Percentiles rank a stretch among this genome's conserved stretches.
phyloP scores from a whole-genome alignment of 2,113 vertebrate species.

The Gila orcuttii region DNA sequence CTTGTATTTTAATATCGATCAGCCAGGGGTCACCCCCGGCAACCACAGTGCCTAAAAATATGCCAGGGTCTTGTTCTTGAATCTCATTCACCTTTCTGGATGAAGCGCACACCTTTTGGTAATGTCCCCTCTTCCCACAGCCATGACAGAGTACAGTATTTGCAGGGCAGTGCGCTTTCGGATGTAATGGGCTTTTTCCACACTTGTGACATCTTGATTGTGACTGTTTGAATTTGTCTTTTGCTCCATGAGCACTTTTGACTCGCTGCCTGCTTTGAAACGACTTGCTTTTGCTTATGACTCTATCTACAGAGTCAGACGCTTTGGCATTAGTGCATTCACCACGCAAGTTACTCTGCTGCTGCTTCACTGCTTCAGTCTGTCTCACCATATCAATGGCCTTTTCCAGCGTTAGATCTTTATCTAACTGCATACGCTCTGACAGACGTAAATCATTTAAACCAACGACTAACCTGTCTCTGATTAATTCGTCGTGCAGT shows the following conservation, averaged over 20 bases:
- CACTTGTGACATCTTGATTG: constrained; percentile 17
- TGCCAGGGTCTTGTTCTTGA: too few species aligned
- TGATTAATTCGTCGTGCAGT: constrained; percentile 21
- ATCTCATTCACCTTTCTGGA: too few species aligned
- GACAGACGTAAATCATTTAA: constrained; percentile 34
- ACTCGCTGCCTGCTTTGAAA: constrained; percentile 10
- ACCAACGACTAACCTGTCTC: constrained; percentile 41
- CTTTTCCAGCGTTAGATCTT: not conserved
- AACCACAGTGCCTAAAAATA: too few species aligned
- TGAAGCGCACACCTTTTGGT: too few species aligned
- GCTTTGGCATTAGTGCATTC: not conserved
- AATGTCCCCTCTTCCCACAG: too few species aligned
- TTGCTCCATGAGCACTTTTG: not conserved
- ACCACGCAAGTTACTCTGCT: constrained; percentile 9
- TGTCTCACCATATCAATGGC: constrained; percentile 20
- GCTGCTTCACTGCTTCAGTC: not conserved
- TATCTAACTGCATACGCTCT: constrained; percentile 39
- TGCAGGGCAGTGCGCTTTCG: too few species aligned
- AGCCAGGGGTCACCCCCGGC: too few species aligned
- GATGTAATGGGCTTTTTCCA: constrained; percentile 22
- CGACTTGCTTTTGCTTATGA: constrained; percentile 4
- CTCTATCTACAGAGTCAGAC: not conserved
- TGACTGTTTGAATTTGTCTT: not conserved
- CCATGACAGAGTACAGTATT: too few species aligned
- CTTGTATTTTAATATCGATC: too few species aligned